A percentile compares a stretch with the other conserved stretches of the same genome.
Evolutionary conservation across 2,797 vertebrate genomes (phyloP).

Genomic region (Trachurus trachurus): DNA sequence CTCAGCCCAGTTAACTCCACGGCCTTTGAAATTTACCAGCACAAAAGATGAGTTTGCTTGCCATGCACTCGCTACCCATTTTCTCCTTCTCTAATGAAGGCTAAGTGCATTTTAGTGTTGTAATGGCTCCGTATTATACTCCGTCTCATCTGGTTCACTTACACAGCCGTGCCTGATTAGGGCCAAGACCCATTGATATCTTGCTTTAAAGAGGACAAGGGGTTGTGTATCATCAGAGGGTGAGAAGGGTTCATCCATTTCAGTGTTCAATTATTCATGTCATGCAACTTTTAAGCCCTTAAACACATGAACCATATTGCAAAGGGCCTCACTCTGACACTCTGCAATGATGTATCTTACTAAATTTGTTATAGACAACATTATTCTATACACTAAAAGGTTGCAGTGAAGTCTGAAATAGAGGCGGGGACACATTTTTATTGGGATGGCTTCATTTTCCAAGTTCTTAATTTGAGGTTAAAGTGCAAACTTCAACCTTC

Average conservation of each 20-base stretch:
- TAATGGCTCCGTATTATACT: slow-evolving; percentile 64
- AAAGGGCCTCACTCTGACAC: slow-evolving; percentile 11
- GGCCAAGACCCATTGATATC: slow-evolving; percentile 49
- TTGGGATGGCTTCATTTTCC: background rate
- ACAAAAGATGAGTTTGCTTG: slow-evolving; percentile 54
- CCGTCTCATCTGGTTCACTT: slow-evolving; percentile 55
- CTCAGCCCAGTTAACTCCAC: slow-evolving; percentile 48
- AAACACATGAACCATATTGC: slow-evolving; percentile 35
- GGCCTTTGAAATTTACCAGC: slow-evolving; percentile 55
- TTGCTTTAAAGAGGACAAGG: slow-evolving; percentile 40
- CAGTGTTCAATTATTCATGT: slow-evolving; percentile 70
- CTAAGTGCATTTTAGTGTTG: slow-evolving; percentile 74
- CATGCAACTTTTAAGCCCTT: slow-evolving; percentile 53
- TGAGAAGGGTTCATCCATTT: slow-evolving; percentile 43
- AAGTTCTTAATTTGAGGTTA: background rate
- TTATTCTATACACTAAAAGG: background rate
- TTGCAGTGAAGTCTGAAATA: background rate
- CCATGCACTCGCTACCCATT: slow-evolving; percentile 44
- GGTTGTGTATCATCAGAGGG: slow-evolving; percentile 34
- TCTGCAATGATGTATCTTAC: slow-evolving; percentile 21
- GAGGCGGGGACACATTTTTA: background rate
- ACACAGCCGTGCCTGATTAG: slow-evolving; percentile 64
- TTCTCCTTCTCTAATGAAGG: slow-evolving; percentile 62
- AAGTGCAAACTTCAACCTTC: background rate
- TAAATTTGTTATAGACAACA: background rate